Evolutionary conservation across 2,113 vertebrate genomes (phyloP).

Genomic region (Ochotona princeps): DNA sequence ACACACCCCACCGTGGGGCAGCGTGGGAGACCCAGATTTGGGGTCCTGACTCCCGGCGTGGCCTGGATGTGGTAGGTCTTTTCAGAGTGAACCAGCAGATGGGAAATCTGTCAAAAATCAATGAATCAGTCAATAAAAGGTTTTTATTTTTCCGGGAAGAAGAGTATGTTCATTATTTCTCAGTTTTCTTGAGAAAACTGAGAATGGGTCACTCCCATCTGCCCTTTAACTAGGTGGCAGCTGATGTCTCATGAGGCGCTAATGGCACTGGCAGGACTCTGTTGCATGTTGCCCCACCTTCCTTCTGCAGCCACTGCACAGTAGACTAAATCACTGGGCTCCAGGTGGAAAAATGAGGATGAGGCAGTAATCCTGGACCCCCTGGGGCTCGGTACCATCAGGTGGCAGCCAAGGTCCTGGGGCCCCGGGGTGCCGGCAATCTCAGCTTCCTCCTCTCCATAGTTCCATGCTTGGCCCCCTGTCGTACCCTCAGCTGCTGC

Average conservation of each 20-base stretch:
- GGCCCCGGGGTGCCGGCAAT: no score
- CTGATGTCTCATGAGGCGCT: not conserved
- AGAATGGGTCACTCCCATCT: not conserved
- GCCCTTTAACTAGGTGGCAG: conserved; percentile 25
- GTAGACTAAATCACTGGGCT: not conserved
- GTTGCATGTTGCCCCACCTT: no score
- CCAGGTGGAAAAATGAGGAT: not conserved
- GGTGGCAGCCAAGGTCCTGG: not conserved
- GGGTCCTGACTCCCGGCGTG: no score
- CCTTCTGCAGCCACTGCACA: not conserved
- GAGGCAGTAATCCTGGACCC: not conserved
- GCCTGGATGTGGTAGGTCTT: no score
- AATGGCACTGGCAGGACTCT: not conserved
- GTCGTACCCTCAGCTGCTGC: not conserved
- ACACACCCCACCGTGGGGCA: no score
- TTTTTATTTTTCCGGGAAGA: conserved; percentile 33
- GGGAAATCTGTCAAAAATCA: no score
- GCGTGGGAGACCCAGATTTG: no score
- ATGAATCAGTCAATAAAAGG: no score
- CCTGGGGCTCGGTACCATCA: no score
- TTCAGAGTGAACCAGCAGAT: no score
- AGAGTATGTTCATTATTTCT: not conserved
- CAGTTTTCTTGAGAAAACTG: not conserved
- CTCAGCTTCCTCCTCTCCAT: not conserved
- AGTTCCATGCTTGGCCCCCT: not conserved